Conservation (phyloP, 2,113 vertebrate species). For the Laticauda laticaudata region DNA sequence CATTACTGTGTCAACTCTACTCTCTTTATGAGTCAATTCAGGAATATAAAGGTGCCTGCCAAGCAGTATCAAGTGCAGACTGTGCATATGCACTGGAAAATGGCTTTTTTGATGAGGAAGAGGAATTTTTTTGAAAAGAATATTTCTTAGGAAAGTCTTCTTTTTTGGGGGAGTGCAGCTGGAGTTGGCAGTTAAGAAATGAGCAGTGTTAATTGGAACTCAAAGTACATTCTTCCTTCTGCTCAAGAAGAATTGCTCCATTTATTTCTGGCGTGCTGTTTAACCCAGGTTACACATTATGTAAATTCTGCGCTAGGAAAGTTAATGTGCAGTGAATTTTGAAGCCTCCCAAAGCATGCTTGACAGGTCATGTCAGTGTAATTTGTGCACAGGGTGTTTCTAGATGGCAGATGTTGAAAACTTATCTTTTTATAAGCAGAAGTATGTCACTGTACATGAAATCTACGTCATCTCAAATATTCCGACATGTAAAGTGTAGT, state of each 20-base stretch:
- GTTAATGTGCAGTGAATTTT: slow-evolving; percentile 35
- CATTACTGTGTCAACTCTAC: slow-evolving; percentile 94
- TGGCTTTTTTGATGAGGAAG: slow-evolving; percentile 94
- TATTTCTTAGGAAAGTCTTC: slow-evolving; percentile 5
- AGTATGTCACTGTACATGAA: slow-evolving; percentile 30
- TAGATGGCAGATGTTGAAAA: not conserved
- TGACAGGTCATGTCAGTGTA: slow-evolving; percentile 45
- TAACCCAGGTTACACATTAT: slow-evolving; percentile 47
- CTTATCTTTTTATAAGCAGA: slow-evolving; percentile 51
- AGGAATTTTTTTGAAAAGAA: slow-evolving; percentile 84
- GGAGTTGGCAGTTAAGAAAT: slow-evolving; percentile 39
- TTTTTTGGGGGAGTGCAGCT: slow-evolving; percentile 20
- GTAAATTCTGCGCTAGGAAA: slow-evolving; percentile 57
- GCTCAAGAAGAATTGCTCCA: slow-evolving; percentile 32
- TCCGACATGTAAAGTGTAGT: slow-evolving; percentile 29
- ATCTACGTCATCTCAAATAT: slow-evolving; percentile 21
- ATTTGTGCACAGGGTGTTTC: slow-evolving; percentile 52
- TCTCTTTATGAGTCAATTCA: slow-evolving; percentile 97
- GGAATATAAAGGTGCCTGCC: slow-evolving; percentile 97
- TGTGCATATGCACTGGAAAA: slow-evolving; percentile 84
- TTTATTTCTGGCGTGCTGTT: slow-evolving; percentile 30
- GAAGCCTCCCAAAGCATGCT: slow-evolving; percentile 39
- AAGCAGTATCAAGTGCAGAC: slow-evolving; percentile 84
- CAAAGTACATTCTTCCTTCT: slow-evolving; percentile 58
- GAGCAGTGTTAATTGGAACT: slow-evolving; percentile 67